Percentiles rank a stretch among this genome's conserved stretches.
Evolutionary conservation across 1,140 invertebrate species (phyloP).

Genomic region (Ceratosolen solmsi): DNA sequence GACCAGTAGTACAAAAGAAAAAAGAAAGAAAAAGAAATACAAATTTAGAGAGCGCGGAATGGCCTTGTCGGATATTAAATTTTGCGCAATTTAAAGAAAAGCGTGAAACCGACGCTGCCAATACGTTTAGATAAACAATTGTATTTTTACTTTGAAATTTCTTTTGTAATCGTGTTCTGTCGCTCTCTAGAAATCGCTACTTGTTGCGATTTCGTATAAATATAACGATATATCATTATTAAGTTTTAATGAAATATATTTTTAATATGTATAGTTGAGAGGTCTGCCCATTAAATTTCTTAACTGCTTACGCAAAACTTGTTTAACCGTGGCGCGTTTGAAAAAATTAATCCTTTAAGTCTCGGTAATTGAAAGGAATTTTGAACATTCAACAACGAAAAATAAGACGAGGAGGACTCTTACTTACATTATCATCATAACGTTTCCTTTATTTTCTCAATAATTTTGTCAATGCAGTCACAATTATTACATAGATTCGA

Average conservation of each 20-base stretch:
- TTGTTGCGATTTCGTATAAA: slow-evolving; percentile 8
- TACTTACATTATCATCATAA: no score
- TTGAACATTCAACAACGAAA: no score
- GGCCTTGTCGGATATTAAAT: neutral
- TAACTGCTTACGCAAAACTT: slow-evolving; percentile 14
- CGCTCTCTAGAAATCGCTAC: slow-evolving; percentile 33
- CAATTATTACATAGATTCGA: neutral
- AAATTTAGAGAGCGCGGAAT: slow-evolving; percentile 16
- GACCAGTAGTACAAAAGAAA: neutral
- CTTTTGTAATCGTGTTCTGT: neutral
- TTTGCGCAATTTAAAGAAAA: slow-evolving; percentile 14
- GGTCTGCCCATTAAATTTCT: neutral
- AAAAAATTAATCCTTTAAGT: neutral
- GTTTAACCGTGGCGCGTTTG: neutral
- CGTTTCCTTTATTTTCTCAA: no score
- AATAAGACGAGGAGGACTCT: no score
- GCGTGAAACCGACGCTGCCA: no score
- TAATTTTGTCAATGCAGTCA: no score
- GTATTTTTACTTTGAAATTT: neutral
- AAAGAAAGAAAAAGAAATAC: neutral
- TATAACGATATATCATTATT: neutral
- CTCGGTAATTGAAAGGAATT: neutral
- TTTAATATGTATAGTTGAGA: slow-evolving; percentile 7
- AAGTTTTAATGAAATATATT: slow-evolving; percentile 9
- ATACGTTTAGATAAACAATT: neutral